These are phyloP conservation scores for Sebastes oblongus DNA, from an alignment of 2,797 vertebrate genomes.

Conservation along the genomic window DNA sequence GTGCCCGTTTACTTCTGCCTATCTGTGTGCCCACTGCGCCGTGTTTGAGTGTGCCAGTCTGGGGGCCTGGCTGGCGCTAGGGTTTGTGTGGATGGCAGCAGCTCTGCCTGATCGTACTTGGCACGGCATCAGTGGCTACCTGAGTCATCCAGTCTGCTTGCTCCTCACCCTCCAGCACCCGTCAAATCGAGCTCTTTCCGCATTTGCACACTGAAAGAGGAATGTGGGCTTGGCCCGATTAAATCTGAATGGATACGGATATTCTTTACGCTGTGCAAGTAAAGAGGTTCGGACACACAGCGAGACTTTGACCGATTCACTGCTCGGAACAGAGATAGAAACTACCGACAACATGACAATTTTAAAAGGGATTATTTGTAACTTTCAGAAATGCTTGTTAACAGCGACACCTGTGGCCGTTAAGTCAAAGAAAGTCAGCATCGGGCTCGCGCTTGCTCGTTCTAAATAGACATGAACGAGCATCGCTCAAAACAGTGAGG, in stretches of 20 bases:
- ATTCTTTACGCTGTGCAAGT: not conserved
- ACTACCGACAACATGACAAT: not conserved
- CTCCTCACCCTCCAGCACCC: slow-evolving; percentile 57
- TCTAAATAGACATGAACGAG: too few relatives aligned
- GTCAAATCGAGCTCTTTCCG: slow-evolving; percentile 66
- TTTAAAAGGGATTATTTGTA: too few relatives aligned
- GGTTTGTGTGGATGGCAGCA: slow-evolving; percentile 50
- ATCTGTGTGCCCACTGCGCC: slow-evolving; percentile 49
- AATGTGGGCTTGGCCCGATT: slow-evolving; percentile 25
- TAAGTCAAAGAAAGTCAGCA: too few relatives aligned
- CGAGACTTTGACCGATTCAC: not conserved
- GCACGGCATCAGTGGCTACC: slow-evolving; percentile 73
- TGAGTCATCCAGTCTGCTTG: slow-evolving; percentile 77
- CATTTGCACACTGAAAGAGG: slow-evolving; percentile 51
- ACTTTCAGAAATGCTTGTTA: too few relatives aligned
- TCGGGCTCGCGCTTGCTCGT: too few relatives aligned
- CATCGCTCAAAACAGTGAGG: too few relatives aligned
- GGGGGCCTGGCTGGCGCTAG: slow-evolving; percentile 58
- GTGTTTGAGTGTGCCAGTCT: slow-evolving; percentile 63
- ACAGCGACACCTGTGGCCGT: too few relatives aligned
- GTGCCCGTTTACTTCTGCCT: slow-evolving; percentile 52
- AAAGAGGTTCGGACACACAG: slow-evolving; percentile 10
- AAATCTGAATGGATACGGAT: slow-evolving; percentile 46
- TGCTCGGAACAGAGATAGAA: not conserved
- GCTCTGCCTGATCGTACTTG: slow-evolving; percentile 69